Percentiles rank a stretch among this genome's conserved stretches.
These are phyloP conservation scores for Callimorpha dominula DNA, from an alignment of 2,888 invertebrate genomes.

Conservation along the genomic window DNA sequence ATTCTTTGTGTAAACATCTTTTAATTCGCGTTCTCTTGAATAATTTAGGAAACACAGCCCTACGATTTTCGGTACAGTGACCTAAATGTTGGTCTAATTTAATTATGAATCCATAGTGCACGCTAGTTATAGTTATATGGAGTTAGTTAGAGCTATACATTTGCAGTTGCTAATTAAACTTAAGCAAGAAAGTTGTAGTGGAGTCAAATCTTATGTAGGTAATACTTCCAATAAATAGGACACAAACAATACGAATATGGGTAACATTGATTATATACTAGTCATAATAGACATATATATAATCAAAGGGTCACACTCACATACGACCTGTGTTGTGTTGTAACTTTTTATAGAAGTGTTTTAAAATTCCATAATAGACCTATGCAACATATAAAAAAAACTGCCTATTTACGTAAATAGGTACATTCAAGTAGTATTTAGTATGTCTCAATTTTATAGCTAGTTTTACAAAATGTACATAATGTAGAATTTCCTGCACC, in stretches of 20 bases:
- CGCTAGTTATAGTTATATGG: neutral
- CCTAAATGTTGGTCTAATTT: constrained; percentile 10
- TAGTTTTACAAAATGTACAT: constrained; percentile 18
- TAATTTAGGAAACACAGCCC: neutral
- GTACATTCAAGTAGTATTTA: neutral
- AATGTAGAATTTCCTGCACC: constrained; percentile 16
- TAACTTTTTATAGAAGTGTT: neutral
- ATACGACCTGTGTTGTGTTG: neutral
- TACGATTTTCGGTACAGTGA: constrained; percentile 4
- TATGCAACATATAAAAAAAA: neutral
- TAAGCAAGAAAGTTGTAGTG: neutral
- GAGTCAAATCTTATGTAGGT: neutral
- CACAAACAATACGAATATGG: neutral
- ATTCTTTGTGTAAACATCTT: constrained; percentile 44
- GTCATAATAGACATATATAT: too few relatives aligned
- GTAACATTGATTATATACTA: too few relatives aligned
- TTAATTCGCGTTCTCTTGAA: constrained; percentile 27
- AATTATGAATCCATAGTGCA: constrained; percentile 1
- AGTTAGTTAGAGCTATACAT: neutral
- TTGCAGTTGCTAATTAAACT: neutral
- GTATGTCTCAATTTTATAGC: neutral
- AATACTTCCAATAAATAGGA: neutral
- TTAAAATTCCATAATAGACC: neutral
- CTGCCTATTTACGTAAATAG: neutral
- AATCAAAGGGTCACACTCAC: neutral